phyloP scores from a whole-genome alignment of 2,797 vertebrate species.

The Gallinago stenura region DNA sequence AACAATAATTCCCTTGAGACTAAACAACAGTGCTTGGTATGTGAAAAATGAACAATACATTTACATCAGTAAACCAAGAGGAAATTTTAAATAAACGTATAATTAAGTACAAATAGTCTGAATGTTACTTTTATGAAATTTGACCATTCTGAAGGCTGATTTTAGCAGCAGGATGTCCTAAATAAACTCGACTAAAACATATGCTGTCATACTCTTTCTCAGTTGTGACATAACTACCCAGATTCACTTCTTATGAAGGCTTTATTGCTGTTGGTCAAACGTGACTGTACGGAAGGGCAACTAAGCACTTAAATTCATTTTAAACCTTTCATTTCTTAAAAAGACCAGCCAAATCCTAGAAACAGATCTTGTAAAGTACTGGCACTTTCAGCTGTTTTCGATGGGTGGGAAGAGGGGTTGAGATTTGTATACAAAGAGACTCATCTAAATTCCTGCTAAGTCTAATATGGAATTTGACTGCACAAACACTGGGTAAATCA shows the following conservation, averaged over 20 bases:
- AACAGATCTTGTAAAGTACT: not conserved
- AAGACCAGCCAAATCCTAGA: constrained; percentile 11
- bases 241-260: constrained; percentile 27
- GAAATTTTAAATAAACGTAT: constrained; percentile 76
- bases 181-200: constrained; percentile 55
- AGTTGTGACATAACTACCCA: constrained; percentile 23
- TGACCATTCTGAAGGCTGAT: constrained; percentile 51
- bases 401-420: not conserved
- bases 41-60: constrained; percentile 81
- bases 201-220: constrained; percentile 31
- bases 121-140: constrained; percentile 59
- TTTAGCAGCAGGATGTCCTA: constrained; percentile 57
- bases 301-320: not conserved
- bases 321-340: not conserved
- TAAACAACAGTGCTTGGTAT: constrained; percentile 77
- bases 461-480: not conserved
- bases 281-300: not conserved
- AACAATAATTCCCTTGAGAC: constrained; percentile 78
- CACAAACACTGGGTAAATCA: not conserved
- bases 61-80: constrained; percentile 69
- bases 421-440: not conserved
- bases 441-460: not conserved
- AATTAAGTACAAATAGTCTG: constrained; percentile 66
- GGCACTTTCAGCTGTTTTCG: not conserved
- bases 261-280: constrained; percentile 33